These are phyloP conservation scores for Euphydryas editha DNA, from an alignment of 2,888 invertebrate genomes.

Conservation along the genomic window DNA sequence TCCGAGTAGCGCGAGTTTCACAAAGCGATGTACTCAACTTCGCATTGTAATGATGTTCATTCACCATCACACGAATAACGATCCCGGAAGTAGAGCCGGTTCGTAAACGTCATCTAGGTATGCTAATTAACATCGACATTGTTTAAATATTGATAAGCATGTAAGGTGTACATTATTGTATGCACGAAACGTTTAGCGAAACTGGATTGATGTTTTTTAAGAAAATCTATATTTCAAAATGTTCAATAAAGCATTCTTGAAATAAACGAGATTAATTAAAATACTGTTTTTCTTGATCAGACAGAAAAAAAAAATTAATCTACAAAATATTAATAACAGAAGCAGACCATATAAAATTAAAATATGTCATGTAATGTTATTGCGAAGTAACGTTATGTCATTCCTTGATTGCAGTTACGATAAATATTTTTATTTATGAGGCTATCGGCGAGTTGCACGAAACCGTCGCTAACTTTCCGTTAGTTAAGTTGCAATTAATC, in stretches of 20 bases:
- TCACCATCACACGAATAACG: constrained; percentile 71
- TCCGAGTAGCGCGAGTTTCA: constrained; percentile 51
- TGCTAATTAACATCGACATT: constrained; percentile 74
- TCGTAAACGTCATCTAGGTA: constrained; percentile 75
- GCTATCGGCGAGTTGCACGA: too few relatives aligned
- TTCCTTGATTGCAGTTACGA: neutral
- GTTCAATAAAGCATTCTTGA: neutral
- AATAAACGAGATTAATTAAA: neutral
- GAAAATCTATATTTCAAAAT: neutral
- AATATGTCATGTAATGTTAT: constrained; percentile 17
- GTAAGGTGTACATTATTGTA: constrained; percentile 25
- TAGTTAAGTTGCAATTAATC: too few relatives aligned
- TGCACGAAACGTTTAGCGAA: constrained; percentile 7
- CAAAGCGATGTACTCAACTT: constrained; percentile 54
- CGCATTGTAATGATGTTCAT: constrained; percentile 73
- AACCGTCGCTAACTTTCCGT: too few relatives aligned
- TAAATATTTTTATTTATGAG: neutral
- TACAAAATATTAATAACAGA: too few relatives aligned
- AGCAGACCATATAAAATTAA: neutral
- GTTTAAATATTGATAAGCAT: constrained; percentile 55
- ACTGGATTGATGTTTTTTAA: constrained; percentile 15
- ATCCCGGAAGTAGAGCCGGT: constrained; percentile 82
- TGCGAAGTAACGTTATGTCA: constrained; percentile 23
- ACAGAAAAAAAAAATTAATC: too few relatives aligned
- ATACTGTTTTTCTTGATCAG: neutral